Percentiles rank a stretch among this genome's conserved stretches.
Evolutionary conservation across 2,888 invertebrate genomes (phyloP).

Genomic region (Xestoiulus laeticollis): DNA sequence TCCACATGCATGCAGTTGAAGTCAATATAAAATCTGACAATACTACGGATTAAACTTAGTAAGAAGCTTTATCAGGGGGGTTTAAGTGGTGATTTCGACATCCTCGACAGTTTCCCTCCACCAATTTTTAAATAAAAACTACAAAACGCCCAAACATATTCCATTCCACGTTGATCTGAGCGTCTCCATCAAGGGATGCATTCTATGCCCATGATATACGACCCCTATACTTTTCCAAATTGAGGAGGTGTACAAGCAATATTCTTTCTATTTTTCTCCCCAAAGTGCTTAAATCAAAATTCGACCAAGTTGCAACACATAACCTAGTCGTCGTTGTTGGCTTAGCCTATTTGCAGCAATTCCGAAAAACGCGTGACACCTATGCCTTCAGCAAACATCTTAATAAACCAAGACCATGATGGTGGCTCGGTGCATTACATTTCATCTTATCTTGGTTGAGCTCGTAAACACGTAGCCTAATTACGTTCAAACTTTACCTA

Average conservation of each 20-base stretch:
- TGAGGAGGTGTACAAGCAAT: not conserved
- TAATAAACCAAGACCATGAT: not conserved
- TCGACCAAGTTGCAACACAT: not conserved
- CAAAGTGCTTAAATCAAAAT: not conserved
- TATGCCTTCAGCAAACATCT: not conserved
- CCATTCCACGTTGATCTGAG: too few species aligned
- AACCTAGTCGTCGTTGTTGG: not conserved
- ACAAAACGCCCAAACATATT: too few species aligned
- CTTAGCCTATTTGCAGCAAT: not conserved
- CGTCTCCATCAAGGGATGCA: too few species aligned
- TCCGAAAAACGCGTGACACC: not conserved
- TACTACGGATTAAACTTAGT: too few species aligned
- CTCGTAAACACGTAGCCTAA: constrained; percentile 14
- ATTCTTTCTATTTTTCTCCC: not conserved
- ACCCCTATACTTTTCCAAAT: not conserved
- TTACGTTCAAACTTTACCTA: constrained; percentile 31
- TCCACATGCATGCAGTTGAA: too few species aligned
- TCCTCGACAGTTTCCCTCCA: too few species aligned
- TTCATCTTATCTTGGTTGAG: not conserved
- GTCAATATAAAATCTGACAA: too few species aligned
- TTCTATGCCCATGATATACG: not conserved
- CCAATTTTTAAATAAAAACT: too few species aligned
- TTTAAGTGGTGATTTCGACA: too few species aligned
- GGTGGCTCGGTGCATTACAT: not conserved
- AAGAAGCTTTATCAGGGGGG: too few species aligned